Conservation (phyloP, 2,888 invertebrate species). For the Drosophila falleni region DNA sequence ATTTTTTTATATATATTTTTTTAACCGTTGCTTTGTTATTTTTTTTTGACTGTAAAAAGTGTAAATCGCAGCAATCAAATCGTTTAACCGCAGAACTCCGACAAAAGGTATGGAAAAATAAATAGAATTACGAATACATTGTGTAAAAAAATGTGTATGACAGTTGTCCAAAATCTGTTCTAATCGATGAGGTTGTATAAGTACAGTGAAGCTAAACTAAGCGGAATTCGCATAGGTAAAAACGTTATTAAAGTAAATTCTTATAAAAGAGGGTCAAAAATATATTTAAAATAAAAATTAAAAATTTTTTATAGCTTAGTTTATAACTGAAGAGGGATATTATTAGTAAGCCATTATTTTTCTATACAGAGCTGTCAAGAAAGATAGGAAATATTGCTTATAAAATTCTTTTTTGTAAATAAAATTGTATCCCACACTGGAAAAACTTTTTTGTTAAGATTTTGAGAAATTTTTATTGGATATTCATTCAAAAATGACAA, state of each 20-base stretch:
- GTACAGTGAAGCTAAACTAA: constrained; percentile 32
- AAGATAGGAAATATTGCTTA: too few species aligned
- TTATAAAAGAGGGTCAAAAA: too few species aligned
- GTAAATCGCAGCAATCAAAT: constrained; percentile 41
- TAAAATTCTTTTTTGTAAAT: too few species aligned
- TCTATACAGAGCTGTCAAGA: too few species aligned
- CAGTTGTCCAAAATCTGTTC: constrained; percentile 72
- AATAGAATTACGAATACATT: constrained; percentile 13
- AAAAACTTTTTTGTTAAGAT: too few species aligned
- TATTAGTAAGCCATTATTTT: too few species aligned
- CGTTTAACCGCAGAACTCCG: constrained; percentile 39
- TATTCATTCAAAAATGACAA: too few species aligned
- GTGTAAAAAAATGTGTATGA: constrained; percentile 33
- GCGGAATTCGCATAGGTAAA: not conserved
- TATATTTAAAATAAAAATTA: not conserved
- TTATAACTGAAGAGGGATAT: not conserved
- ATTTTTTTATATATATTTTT: constrained; percentile 25
- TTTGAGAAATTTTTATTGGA: too few species aligned
- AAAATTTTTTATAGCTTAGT: not conserved
- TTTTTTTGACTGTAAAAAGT: constrained; percentile 38
- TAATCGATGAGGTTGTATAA: constrained; percentile 39
- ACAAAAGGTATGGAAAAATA: constrained; percentile 3
- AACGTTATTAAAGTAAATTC: too few species aligned
- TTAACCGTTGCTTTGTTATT: not conserved
- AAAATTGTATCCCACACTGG: too few species aligned